Conservation (phyloP, 2,888 invertebrate species). For the Argynnis bischoffii region DNA sequence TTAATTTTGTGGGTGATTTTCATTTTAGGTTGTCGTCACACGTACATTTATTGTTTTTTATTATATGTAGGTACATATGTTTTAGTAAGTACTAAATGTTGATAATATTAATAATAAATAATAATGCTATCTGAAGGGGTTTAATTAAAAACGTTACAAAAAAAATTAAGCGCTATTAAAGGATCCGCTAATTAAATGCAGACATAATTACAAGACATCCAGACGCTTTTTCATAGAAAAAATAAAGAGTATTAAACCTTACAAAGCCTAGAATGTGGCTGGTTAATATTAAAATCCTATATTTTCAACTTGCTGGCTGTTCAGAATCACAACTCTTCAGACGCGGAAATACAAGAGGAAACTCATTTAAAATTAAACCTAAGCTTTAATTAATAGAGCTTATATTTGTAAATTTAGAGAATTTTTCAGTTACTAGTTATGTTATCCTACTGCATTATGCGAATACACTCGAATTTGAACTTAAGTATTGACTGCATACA, state of each 20-base stretch:
- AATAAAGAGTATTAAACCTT: conserved; percentile 32
- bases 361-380: conserved; percentile 17
- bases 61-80: neutral
- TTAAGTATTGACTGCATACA: neutral
- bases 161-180: neutral
- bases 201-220: conserved; percentile 32
- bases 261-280: conserved; percentile 39
- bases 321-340: conserved; percentile 38
- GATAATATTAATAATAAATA: too few species aligned
- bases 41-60: neutral
- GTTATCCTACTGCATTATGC: conserved; percentile 29
- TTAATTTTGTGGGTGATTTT: conserved; percentile 3
- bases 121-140: neutral
- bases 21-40: neutral
- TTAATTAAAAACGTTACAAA: neutral
- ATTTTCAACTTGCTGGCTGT: conserved; percentile 38
- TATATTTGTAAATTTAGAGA: conserved; percentile 7
- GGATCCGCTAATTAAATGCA: conserved; percentile 30
- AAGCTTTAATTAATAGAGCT: neutral
- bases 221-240: conserved; percentile 30
- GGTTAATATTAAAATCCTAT: conserved; percentile 41
- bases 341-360: conserved; percentile 33
- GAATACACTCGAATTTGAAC: conserved; percentile 1
- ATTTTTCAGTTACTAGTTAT: conserved; percentile 27
- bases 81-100: neutral